phyloP scores from a whole-genome alignment of 1,140 invertebrate genomes.

The Camponotus pennsylvanicus region DNA sequence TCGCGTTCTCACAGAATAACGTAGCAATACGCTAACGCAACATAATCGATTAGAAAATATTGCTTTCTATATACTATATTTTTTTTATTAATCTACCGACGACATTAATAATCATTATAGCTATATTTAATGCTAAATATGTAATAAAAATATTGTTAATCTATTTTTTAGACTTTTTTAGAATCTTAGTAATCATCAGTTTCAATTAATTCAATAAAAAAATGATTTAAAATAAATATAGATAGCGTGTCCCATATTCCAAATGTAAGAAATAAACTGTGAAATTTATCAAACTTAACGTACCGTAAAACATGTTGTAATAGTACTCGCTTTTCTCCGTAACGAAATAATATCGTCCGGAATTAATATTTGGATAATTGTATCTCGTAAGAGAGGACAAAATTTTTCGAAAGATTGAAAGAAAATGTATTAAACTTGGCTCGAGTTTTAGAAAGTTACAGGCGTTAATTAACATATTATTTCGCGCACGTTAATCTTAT shows the following conservation, averaged over 20 bases:
- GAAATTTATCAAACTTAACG: constrained; percentile 13
- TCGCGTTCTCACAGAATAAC: constrained; percentile 14
- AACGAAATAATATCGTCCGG: neutral
- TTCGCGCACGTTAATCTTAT: constrained; percentile 8
- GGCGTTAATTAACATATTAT: constrained; percentile 27
- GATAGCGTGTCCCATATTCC: neutral
- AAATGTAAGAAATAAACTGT: neutral
- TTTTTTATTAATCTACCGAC: neutral
- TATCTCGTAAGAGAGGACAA: neutral
- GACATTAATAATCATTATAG: neutral
- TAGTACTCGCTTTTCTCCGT: constrained; percentile 13
- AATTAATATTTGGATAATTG: constrained; percentile 26
- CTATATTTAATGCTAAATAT: neutral
- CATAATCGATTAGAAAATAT: neutral
- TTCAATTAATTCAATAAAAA: neutral
- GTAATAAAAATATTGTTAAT: neutral
- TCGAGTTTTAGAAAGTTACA: constrained; percentile 27
- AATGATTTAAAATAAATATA: constrained; percentile 13
- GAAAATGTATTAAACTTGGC: constrained; percentile 10
- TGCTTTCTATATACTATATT: neutral
- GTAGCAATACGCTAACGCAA: constrained; percentile 27
- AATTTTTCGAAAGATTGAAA: constrained; percentile 10
- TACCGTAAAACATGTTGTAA: constrained; percentile 32
- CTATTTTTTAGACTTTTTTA: neutral
- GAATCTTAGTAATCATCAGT: neutral